Base-by-base conservation (phyloP, 2,113 vertebrate genomes). In the Zosterops hypoxanthus region DNA sequence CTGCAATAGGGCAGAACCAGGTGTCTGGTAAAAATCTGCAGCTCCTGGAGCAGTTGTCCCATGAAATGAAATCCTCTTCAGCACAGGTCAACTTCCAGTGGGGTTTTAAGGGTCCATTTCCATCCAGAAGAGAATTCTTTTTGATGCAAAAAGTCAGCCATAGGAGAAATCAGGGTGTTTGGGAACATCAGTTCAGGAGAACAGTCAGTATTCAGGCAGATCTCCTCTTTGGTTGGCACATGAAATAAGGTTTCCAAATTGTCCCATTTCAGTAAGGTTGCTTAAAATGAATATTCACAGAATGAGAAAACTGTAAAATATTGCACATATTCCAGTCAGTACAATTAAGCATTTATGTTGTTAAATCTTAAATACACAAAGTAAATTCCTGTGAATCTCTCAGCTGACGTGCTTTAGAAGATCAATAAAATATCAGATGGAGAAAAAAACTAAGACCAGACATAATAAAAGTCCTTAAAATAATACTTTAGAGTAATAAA, bases 281-380 rank as follows among this genome's bases (percentile, higher is more conserved):
- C 98, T 98, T 98, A 98, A 98, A 98, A 97, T 96, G 98, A 98
- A 98, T 91, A 96, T 98, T 97, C 98, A 98, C 94, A 98, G 93
- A 97, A 96, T 98, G 97, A 98, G 97, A 98, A 95, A 97, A 96
- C 95, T 97, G 97, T 92, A 97, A 98, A 96, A 98, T 96, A 97
- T 94, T 75, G 91, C 96, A 97, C 66, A 93, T 60, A 90, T 87
- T 90, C 88, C 95, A 95, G 90, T 97, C 97, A 98, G 90, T 97
- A 98, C 95, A 95, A 47, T 94, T 82, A 65, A 95, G 44, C 46
- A 96, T 80, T 80, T 72, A 73, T 39, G 78, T 76, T 78, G 94
- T 75, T 94, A 94, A 81, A 90, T 39, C 72, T 93, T 92, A 96
- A 88, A 94, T n/a, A 93, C 72, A 97, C 80, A 96, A 94, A 95